Evolutionary conservation across 1,140 invertebrate species (phyloP), one percentile per base, ranked within the genome.

Genomic region (Drosophila neocordata): DNA sequence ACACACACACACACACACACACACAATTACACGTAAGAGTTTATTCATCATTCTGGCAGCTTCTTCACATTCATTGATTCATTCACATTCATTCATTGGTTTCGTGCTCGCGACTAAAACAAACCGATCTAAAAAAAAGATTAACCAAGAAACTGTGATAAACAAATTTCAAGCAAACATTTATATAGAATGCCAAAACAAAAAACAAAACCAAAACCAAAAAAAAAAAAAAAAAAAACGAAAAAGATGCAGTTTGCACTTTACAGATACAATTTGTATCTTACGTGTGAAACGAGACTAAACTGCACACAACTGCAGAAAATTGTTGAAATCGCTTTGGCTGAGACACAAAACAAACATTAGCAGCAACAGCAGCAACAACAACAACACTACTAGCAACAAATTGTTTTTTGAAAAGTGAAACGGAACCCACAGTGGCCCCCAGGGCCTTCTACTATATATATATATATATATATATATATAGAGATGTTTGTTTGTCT

Each of bases 41-140:
- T 12, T 11, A 52, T n/a, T 48, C 11, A 20, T n/a, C 15, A 35
- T 51, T 34, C 48, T 18, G 13, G 31, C 34, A 48, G 41, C 22
- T 5, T n/a, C 35, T 13, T 31, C 20, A 15, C 57, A 34, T 48
- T 48, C 15, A 48, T 48, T 48, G 13, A 20, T 48, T 48, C 38
- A 34, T 85, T 81, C 82, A 81, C 38, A 34, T 84, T 85, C 82
- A 87, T 87, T 85, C 81, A 85, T 87, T 74, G 76, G 81, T 74
- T 84, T 77, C 27, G 77, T 66, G 73, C 80, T 73, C 69, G 65
- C 69, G 65, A 61, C 74, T 63, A 58, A 82, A 80, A 71, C 67
- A 66, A 77, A 73, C 64, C 51, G 27, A 31, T 12, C 37, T n/a
- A 38, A 65, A 55, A 53, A 20, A 37, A 38, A 37, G 52, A 52